Conservation (phyloP, 2,797 vertebrate genomes). For the Steatocranus sp. region DNA sequence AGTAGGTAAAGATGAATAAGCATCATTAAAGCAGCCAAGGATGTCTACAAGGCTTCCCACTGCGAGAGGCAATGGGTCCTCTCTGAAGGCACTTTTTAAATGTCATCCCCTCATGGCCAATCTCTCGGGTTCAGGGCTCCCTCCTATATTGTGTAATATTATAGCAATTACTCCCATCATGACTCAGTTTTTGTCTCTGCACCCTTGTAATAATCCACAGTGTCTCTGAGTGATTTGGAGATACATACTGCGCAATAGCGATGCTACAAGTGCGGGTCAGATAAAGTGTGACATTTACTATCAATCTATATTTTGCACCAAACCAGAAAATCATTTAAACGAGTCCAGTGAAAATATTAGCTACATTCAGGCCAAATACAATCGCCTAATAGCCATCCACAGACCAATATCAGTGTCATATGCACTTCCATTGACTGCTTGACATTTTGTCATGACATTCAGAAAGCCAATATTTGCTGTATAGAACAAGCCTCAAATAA, state of each 20-base stretch:
- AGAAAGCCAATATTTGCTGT: slow-evolving; percentile 53
- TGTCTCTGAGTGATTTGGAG: slow-evolving; percentile 22
- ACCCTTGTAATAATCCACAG: slow-evolving; percentile 34
- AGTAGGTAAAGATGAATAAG: slow-evolving; percentile 55
- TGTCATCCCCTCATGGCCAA: slow-evolving; percentile 38
- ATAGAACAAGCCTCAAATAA: not conserved
- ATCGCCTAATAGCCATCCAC: slow-evolving; percentile 27
- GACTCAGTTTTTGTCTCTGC: slow-evolving; percentile 51
- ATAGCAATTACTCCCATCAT: slow-evolving; percentile 50
- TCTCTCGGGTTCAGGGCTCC: slow-evolving; percentile 34
- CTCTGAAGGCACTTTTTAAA: slow-evolving; percentile 55
- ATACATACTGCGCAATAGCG: not conserved
- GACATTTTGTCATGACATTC: slow-evolving; percentile 71
- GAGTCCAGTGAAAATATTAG: slow-evolving; percentile 43
- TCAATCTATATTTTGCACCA: slow-evolving; percentile 25
- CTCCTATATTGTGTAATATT: slow-evolving; percentile 35
- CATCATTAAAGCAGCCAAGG: slow-evolving; percentile 49
- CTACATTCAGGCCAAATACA: not conserved
- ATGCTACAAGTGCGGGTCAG: not conserved
- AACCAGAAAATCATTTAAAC: slow-evolving; percentile 52
- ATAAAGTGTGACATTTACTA: slow-evolving; percentile 55
- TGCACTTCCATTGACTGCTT: slow-evolving; percentile 40
- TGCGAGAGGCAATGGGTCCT: slow-evolving; percentile 44
- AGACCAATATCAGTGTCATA: slow-evolving; percentile 10
- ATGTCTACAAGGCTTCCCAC: slow-evolving; percentile 37